A percentile compares a stretch with the other conserved stretches of the same genome.
Conservation (phyloP, 1,140 invertebrate species). For the Magallana ariakensis region DNA sequence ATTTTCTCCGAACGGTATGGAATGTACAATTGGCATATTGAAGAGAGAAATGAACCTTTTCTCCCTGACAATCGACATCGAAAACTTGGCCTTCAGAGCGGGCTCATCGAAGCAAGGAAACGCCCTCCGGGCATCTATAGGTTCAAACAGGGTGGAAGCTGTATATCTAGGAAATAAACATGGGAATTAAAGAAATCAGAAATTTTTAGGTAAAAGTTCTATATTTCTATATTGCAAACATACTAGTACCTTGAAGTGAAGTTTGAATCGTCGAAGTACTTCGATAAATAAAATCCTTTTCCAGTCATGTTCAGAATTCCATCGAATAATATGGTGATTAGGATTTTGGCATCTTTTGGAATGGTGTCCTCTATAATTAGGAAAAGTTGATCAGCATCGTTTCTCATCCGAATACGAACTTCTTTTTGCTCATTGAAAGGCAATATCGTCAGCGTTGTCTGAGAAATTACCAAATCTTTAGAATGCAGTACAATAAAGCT, state of each 20-base stretch:
- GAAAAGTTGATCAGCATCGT: slow-evolving; percentile 90
- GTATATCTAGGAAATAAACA: slow-evolving; percentile 62
- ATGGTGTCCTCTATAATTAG: slow-evolving; percentile 84
- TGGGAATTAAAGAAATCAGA: not conserved
- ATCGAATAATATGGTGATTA: slow-evolving; percentile 90
- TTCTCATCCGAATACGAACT: slow-evolving; percentile 87
- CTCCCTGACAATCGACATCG: slow-evolving; percentile 86
- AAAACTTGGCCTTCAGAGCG: slow-evolving; percentile 91
- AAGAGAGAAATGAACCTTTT: slow-evolving; percentile 86
- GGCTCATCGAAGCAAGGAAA: slow-evolving; percentile 99
- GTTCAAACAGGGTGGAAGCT: slow-evolving; percentile 74
- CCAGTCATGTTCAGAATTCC: slow-evolving; percentile 89
- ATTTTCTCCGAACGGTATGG: slow-evolving; percentile 56
- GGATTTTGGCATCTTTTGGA: slow-evolving; percentile 88
- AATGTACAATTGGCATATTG: slow-evolving; percentile 85
- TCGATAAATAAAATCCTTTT: slow-evolving; percentile 95
- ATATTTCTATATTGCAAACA: too few relatives aligned
- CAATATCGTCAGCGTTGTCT: slow-evolving; percentile 71
- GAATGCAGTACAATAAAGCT: slow-evolving; percentile 94
- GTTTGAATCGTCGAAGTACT: slow-evolving; percentile 87
- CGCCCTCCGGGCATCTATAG: slow-evolving; percentile 80
- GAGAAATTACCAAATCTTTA: slow-evolving; percentile 92
- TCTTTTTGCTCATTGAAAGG: not conserved
- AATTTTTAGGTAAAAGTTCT: not conserved
- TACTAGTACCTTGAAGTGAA: slow-evolving; percentile 88